phyloP scores from a whole-genome alignment of 2,888 invertebrate genomes.

The Drosophila pseudotakahashii region DNA sequence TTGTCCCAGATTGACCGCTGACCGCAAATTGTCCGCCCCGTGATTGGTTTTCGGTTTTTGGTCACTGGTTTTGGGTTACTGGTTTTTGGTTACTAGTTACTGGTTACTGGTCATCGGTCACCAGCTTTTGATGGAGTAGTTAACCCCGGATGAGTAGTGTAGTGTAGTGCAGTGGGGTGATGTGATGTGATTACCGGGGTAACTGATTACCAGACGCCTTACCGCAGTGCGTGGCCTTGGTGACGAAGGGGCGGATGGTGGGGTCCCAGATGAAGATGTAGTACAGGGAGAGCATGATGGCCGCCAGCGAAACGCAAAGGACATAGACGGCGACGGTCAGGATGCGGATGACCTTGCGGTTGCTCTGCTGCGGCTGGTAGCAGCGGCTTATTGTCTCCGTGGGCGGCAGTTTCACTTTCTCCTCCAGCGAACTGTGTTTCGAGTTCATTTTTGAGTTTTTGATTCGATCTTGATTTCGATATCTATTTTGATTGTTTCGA shows the following conservation, averaged over 20 bases:
- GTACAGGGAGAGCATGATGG: slow-evolving; percentile 96
- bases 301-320: slow-evolving; percentile 96
- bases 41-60: slow-evolving; percentile 23
- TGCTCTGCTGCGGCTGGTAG: slow-evolving; percentile 89
- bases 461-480: slow-evolving; percentile 16
- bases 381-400: slow-evolving; percentile 84
- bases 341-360: slow-evolving; percentile 91
- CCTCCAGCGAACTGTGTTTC: slow-evolving; percentile 83
- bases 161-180: neutral
- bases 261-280: slow-evolving; percentile 98
- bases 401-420: slow-evolving; percentile 84
- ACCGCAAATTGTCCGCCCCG: slow-evolving; percentile 21
- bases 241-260: slow-evolving; percentile 84
- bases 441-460: slow-evolving; percentile 76
- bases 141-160: neutral
- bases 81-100: neutral
- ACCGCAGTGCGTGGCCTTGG: slow-evolving; percentile 84
- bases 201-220: slow-evolving; percentile 60
- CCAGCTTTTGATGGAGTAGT: slow-evolving; percentile 1
- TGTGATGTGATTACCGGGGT: neutral
- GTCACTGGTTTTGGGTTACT: slow-evolving; percentile 1
- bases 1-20: slow-evolving; percentile 46
- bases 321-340: slow-evolving; percentile 97
- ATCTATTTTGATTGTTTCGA: slow-evolving; percentile 35
- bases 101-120: neutral